phyloP scores from a whole-genome alignment of 2,888 invertebrate species.

The Sabatieria punctata region DNA sequence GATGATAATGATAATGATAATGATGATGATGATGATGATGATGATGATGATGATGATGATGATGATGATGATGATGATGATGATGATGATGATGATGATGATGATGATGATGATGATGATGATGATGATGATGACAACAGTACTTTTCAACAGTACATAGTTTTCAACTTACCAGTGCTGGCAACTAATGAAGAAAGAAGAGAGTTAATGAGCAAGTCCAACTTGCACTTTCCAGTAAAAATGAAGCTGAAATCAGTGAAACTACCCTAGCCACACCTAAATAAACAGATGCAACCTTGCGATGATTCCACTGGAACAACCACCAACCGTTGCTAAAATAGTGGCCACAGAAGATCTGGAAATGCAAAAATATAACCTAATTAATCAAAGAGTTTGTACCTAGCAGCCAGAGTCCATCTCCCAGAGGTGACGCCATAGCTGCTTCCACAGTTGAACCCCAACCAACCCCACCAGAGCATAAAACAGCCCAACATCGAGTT shows the following conservation, averaged over 20 bases:
- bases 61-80: constrained; percentile 14
- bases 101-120: neutral
- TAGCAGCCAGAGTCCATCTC: constrained; percentile 19
- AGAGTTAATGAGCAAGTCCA: constrained; percentile 18
- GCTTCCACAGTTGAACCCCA: constrained; percentile 21
- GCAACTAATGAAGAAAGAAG: constrained; percentile 20
- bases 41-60: constrained; percentile 13
- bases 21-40: constrained; percentile 13
- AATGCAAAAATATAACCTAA: too few species aligned
- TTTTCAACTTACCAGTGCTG: constrained; percentile 15
- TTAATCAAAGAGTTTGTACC: constrained; percentile 1
- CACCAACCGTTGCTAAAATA: constrained; percentile 22
- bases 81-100: constrained; percentile 1
- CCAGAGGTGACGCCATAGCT: constrained; percentile 22
- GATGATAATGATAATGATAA: constrained; percentile 36
- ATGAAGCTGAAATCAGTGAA: constrained; percentile 18
- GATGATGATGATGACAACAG: constrained; percentile 1
- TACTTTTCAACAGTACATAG: constrained; percentile 9
- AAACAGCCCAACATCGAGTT: constrained; percentile 13
- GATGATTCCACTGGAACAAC: constrained; percentile 23
- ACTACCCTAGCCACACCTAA: too few species aligned
- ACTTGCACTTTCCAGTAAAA: constrained; percentile 10
- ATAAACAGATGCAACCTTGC: too few species aligned
- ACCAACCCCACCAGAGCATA: constrained; percentile 24
- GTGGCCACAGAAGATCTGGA: constrained; percentile 21